These are phyloP conservation scores for Rhagoletis zephyria DNA, from an alignment of 1,140 invertebrate genomes.

Conservation along the genomic window DNA sequence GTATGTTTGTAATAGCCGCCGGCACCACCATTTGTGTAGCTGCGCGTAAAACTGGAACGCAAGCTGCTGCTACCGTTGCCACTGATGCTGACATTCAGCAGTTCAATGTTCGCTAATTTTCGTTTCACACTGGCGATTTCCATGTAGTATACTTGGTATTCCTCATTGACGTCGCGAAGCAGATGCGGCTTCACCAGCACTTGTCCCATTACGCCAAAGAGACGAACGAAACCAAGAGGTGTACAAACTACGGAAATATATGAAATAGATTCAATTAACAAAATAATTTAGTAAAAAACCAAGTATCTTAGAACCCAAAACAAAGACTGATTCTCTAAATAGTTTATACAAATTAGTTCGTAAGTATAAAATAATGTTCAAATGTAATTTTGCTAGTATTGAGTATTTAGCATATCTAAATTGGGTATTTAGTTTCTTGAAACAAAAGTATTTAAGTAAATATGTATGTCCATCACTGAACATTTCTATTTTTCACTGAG, in stretches of 20 bases:
- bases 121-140: constrained; percentile 86
- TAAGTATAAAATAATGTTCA: too few species aligned
- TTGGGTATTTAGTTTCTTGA: too few species aligned
- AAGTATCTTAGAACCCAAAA: neutral
- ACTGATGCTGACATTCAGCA: constrained; percentile 66
- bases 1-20: constrained; percentile 37
- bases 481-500: too few species aligned
- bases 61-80: constrained; percentile 41
- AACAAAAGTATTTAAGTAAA: too few species aligned
- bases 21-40: constrained; percentile 30
- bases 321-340: too few species aligned
- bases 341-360: too few species aligned
- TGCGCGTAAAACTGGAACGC: neutral
- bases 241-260: constrained; percentile 85
- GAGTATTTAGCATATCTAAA: too few species aligned
- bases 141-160: constrained; percentile 85
- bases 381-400: too few species aligned
- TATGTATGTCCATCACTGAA: too few species aligned
- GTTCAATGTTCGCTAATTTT: constrained; percentile 78
- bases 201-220: constrained; percentile 92
- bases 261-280: neutral
- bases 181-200: constrained; percentile 94
- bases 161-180: constrained; percentile 90
- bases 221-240: constrained; percentile 90
- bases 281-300: constrained; percentile 27